Conservation (phyloP, 2,113 vertebrate species). For the Acrocephalus arundinaceus region DNA sequence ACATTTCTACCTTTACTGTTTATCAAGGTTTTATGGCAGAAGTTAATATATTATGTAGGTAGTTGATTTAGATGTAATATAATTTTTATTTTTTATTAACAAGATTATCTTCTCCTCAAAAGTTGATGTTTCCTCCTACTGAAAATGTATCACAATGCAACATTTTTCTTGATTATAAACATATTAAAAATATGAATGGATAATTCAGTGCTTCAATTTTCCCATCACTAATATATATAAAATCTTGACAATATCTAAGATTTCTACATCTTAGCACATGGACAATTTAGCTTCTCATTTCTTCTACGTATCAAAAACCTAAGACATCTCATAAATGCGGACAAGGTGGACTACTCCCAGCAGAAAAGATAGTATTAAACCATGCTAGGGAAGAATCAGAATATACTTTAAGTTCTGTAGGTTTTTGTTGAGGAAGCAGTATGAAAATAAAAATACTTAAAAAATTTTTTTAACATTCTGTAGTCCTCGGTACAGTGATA, state of each 20-base stretch:
- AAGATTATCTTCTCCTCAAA: not conserved
- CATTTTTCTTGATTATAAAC: not conserved
- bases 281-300: not conserved
- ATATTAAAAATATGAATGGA: not conserved
- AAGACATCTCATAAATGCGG: not conserved
- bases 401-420: not conserved
- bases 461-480: not conserved
- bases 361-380: not conserved
- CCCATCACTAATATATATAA: not conserved
- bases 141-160: not conserved
- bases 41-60: constrained; percentile 8
- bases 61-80: not conserved
- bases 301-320: not conserved
- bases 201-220: not conserved
- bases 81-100: constrained; percentile 36
- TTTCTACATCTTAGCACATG: not conserved
- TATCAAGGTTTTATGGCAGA: constrained; percentile 21
- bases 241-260: not conserved
- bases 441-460: not conserved
- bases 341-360: not conserved
- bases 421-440: not conserved
- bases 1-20: constrained; percentile 24
- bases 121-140: not conserved
- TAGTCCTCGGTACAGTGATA: not conserved
- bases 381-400: not conserved